Evolutionary conservation across 2,797 vertebrate species (phyloP), one percentile per base, ranked within the genome.

Genomic region (Coregonus sp.): DNA sequence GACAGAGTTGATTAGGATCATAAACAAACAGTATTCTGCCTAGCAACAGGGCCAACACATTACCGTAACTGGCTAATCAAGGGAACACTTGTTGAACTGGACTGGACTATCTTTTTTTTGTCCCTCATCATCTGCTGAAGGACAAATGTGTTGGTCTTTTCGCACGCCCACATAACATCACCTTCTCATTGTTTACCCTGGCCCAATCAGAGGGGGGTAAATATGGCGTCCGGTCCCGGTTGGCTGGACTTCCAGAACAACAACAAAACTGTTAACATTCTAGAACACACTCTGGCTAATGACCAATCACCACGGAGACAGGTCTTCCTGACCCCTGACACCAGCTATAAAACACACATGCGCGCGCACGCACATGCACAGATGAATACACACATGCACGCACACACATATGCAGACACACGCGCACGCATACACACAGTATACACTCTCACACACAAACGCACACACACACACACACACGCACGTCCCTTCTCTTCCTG

Each of bases 161-260:
- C 14, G 59, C 77, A 63, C 56, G 75, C 77, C 56, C 82, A 71
- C 76, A 0, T 0, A 81, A 69, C 25, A 56, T 33, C 59, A 0
- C 0, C 82, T 82, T 80, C 77, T 77, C 71, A 73, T 74, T 89
- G 86, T 89, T 93, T 90, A 80, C 85, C 86, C 84, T 90, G 88
- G 79, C 79, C 31, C 54, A 84, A 85, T 81, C 67, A 86, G 86
- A 92, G 29, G 31, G 87, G 85, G 89, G 89, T 88, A 89, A 91
- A 91, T 88, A 87, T 25, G 75, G 11, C 35, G 79, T 73, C 7
- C 73, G 78, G n/a, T 86, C n/a, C n/a, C 5, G 7, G 79, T 92
- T 93, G 92, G 82, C 89, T 86, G 90, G 87, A 66, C 51, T 70
- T 84, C 73, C 56, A 77, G 81, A 78, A 86, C 87, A 84, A 71